Conservation (phyloP, 2,888 invertebrate genomes). For the Eucera pruinosa region DNA sequence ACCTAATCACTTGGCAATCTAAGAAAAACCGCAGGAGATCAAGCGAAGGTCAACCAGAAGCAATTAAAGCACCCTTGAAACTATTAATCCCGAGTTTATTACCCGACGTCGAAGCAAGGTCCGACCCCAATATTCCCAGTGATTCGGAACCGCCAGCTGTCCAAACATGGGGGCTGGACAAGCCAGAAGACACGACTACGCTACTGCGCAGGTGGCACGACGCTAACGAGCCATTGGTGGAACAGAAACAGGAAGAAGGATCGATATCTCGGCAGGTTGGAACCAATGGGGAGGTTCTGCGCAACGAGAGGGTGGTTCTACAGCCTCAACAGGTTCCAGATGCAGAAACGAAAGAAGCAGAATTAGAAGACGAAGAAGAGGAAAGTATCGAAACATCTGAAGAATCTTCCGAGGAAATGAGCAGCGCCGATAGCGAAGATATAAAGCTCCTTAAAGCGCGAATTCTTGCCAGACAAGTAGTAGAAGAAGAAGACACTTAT, state of each 20-base stretch:
- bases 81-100: slow-evolving; percentile 58
- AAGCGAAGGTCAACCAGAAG: slow-evolving; percentile 79
- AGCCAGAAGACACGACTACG: slow-evolving; percentile 55
- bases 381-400: slow-evolving; percentile 75
- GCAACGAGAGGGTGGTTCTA: not conserved
- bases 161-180: slow-evolving; percentile 57
- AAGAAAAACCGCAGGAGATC: slow-evolving; percentile 77
- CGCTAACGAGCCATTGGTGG: slow-evolving; percentile 66
- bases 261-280: slow-evolving; percentile 47
- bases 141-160: slow-evolving; percentile 49
- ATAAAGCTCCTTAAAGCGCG: slow-evolving; percentile 77
- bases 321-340: slow-evolving; percentile 4
- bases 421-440: slow-evolving; percentile 79
- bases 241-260: slow-evolving; percentile 48
- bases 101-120: slow-evolving; percentile 67
- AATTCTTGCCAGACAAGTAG: slow-evolving; percentile 77
- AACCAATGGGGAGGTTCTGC: slow-evolving; percentile 7
- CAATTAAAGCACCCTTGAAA: slow-evolving; percentile 51
- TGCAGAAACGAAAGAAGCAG: slow-evolving; percentile 34
- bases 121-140: slow-evolving; percentile 78
- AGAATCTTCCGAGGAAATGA: slow-evolving; percentile 73
- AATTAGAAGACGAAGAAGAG: slow-evolving; percentile 60
- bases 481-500: slow-evolving; percentile 81
- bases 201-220: slow-evolving; percentile 75
- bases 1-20: slow-evolving; percentile 70